Evolutionary conservation across 2,888 invertebrate species (phyloP), one percentile per base, ranked within the genome.

Genomic region (Pseudeuparius sepicola): DNA sequence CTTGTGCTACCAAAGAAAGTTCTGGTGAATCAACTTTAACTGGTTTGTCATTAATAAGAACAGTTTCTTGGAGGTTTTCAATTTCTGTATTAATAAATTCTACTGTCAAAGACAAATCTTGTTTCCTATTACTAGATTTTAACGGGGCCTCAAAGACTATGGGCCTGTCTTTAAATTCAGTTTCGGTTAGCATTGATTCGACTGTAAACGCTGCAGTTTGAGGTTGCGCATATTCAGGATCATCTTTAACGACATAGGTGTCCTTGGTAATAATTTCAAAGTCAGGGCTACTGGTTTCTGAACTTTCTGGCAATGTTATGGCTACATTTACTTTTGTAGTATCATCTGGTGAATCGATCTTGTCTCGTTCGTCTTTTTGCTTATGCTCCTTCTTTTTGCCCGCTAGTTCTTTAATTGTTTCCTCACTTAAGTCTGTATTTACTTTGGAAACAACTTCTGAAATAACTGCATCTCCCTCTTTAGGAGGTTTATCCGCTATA

Each of bases 181-280:
- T 46, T 44, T 55, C 53, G 6, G 54, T 54, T 23, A 52, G 37
- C 24, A 54, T 47, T 4, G 55, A 48, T 38, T 55, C 55, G 4
- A 54, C 47, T 24, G 46, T 52, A 37, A 52, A 53, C 2, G 47
- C 43, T 24, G 47, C 36, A 11, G 35, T 39, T 33, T 42, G 39
- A 9, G 45, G 43, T 20, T 40, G 24, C 12, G 25, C 24, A 10
- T 7, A 10, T 6, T 14, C 18, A 9, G 2, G n/a, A 10, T 44
- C 43, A 24, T 40, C 41, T 11, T 26, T 40, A 6, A 44, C 47
- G 30, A 43, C 47, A 13, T 46, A 42, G 0, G 44, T 42, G 35
- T 54, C 52, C 34, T 46, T 42, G 4, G 48, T 46, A 5, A 43
- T 39, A 14, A 53, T 43, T 45, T 53, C 50, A 25, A 51, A 40